Evolutionary conservation across 2,888 invertebrate species (phyloP).

Genomic region (Escarpia spicata): DNA sequence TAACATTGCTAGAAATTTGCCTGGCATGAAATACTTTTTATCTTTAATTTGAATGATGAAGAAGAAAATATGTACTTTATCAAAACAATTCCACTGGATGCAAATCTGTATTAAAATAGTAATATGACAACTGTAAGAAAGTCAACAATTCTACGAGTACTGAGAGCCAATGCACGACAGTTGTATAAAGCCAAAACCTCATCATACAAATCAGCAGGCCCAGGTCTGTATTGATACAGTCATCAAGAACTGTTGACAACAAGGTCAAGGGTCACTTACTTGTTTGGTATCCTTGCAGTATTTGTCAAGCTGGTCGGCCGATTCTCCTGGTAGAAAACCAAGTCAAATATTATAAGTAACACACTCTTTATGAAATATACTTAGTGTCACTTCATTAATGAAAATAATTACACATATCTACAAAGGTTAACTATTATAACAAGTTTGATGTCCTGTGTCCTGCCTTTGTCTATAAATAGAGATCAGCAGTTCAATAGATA

Average conservation of each 20-base stretch:
- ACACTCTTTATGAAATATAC: not conserved
- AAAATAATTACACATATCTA: not conserved
- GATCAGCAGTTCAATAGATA: not conserved
- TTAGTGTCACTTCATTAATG: not conserved
- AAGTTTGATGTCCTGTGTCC: no score
- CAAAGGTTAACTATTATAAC: not conserved
- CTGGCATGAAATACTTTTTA: no score
- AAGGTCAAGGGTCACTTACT: not conserved
- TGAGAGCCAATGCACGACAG: not conserved
- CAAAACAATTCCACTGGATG: no score
- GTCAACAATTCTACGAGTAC: no score
- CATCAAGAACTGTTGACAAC: not conserved
- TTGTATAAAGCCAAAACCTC: not conserved
- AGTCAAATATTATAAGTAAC: conserved; percentile 5
- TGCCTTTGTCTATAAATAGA: not conserved
- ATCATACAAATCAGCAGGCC: not conserved
- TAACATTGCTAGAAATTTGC: no score
- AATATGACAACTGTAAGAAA: no score
- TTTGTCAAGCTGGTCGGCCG: not conserved
- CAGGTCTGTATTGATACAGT: not conserved
- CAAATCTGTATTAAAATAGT: no score
- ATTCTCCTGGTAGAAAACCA: not conserved
- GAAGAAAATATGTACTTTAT: no score
- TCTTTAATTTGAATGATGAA: no score
- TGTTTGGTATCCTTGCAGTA: not conserved